Evolutionary conservation across 1,140 invertebrate genomes (phyloP).

Genomic region (Drosophila orena): DNA sequence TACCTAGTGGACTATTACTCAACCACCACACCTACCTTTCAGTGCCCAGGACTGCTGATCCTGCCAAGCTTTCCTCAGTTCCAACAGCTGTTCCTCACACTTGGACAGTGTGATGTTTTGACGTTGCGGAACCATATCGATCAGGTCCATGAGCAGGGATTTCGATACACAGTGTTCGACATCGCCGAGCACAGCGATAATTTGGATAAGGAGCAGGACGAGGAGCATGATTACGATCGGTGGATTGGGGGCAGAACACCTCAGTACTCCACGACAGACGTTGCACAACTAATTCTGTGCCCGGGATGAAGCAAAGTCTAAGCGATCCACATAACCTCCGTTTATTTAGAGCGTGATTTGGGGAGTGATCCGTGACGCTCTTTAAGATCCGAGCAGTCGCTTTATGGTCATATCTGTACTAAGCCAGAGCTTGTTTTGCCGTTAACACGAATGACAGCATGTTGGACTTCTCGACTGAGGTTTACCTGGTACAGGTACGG

Average conservation of each 20-base stretch:
- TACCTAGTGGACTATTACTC: slow-evolving; percentile 6
- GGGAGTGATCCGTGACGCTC: slow-evolving; percentile 16
- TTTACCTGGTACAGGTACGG: background rate
- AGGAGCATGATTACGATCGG: slow-evolving; percentile 21
- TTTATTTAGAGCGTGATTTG: background rate
- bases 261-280: slow-evolving; percentile 18
- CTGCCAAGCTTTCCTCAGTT: slow-evolving; percentile 16
- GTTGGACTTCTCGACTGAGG: slow-evolving; percentile 3
- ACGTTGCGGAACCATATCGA: background rate
- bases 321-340: slow-evolving; percentile 1
- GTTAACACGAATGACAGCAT: background rate
- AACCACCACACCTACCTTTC: slow-evolving; percentile 24
- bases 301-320: slow-evolving; percentile 11
- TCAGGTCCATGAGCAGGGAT: slow-evolving; percentile 36
- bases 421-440: slow-evolving; percentile 1
- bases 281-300: slow-evolving; percentile 9
- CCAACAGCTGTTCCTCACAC: slow-evolving; percentile 31
- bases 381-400: slow-evolving; percentile 7
- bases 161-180: slow-evolving; percentile 5
- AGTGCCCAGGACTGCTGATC: slow-evolving; percentile 37
- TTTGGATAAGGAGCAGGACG: slow-evolving; percentile 8
- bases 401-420: background rate
- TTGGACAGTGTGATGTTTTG: slow-evolving; percentile 1
- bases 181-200: slow-evolving; percentile 7
- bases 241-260: slow-evolving; percentile 10